Conservation (phyloP, 2,797 vertebrate genomes). For the Lepilemur septentrionalis region DNA sequence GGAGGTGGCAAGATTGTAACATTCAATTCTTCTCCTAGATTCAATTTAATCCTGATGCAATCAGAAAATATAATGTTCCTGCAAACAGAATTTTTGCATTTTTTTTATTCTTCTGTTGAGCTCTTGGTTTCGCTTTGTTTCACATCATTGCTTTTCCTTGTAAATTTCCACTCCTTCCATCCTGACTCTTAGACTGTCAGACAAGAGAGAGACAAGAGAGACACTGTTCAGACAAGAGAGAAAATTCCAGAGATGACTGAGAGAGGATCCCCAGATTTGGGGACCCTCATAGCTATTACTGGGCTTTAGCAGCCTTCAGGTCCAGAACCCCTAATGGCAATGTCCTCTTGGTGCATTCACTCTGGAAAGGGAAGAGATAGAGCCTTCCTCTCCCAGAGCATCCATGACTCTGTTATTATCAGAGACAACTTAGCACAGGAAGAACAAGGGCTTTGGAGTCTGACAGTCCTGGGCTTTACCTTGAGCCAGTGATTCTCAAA, state of each 20-base stretch:
- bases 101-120: not conserved
- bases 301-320: not conserved
- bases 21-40: slow-evolving; percentile 61
- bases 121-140: slow-evolving; percentile 40
- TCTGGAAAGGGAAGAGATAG: not conserved
- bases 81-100: slow-evolving; percentile 54
- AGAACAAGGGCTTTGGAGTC: not conserved
- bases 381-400: not conserved
- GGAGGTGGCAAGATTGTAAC: slow-evolving; percentile 62
- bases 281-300: not conserved
- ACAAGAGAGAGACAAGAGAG: slow-evolving; percentile 62
- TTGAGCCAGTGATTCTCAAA: not conserved
- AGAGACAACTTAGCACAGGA: not conserved
- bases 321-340: not conserved
- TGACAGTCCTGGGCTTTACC: not conserved
- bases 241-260: not conserved
- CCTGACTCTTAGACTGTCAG: slow-evolving; percentile 51
- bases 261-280: not conserved
- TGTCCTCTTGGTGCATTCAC: not conserved
- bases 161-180: slow-evolving; percentile 60
- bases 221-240: slow-evolving; percentile 34
- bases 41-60: slow-evolving; percentile 43
- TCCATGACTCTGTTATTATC: not conserved
- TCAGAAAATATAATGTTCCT: slow-evolving; percentile 64
- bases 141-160: not conserved